Conservation (phyloP, 2,888 invertebrate genomes). For the Seira musarum region DNA sequence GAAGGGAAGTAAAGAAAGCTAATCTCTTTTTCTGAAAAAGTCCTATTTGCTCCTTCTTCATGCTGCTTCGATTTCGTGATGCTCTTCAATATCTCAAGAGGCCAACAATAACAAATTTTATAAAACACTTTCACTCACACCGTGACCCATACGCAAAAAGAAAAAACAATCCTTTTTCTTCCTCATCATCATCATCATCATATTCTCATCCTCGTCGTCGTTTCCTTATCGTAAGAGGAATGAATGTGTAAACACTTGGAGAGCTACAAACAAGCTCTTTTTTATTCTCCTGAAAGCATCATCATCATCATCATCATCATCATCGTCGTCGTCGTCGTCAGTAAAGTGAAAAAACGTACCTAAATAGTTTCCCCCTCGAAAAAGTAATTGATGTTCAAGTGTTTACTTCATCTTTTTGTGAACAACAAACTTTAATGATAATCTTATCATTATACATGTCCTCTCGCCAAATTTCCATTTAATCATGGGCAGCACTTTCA, state of each 20-base stretch:
- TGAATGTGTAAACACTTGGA: too few species aligned
- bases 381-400: not conserved
- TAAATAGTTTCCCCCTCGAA: not conserved
- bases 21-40: conserved; percentile 10
- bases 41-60: not conserved
- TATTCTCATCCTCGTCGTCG: not conserved
- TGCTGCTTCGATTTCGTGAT: conserved; percentile 8
- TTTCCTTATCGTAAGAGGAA: not conserved
- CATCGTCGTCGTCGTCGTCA: too few species aligned
- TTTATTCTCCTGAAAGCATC: too few species aligned
- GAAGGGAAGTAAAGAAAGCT: not conserved
- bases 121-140: conserved; percentile 15
- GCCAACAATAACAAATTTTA: conserved; percentile 18
- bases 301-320: too few species aligned
- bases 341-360: too few species aligned
- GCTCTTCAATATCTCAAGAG: conserved; percentile 17
- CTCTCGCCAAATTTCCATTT: not conserved
- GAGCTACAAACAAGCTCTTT: too few species aligned
- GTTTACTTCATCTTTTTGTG: not conserved
- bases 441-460: not conserved
- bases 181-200: not conserved
- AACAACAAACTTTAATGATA: not conserved
- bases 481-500: not conserved
- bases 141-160: not conserved
- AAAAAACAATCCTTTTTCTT: not conserved